Base-by-base conservation (phyloP, 2,888 invertebrate species). In the Sinopyrophorus schimmeli region DNA sequence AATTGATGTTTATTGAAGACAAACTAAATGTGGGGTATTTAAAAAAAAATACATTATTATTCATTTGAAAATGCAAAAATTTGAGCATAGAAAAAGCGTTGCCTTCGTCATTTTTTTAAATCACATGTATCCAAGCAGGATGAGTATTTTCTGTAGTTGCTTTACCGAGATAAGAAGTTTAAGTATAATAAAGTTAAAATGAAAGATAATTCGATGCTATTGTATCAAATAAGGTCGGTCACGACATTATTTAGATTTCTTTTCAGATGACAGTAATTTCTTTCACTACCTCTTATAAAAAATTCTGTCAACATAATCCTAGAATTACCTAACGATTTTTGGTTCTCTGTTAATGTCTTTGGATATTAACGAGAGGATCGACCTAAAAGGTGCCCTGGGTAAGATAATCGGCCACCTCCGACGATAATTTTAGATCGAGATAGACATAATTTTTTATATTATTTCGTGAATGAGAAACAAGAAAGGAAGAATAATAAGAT, bases 381-480 rank as follows among this genome's bases (percentile, higher is more conserved):
- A 41, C 28, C 21, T 18, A 17, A 16, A 31, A n/a, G 24, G 30
- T 15, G 24, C 32, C 31, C 31, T 30, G 20, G 27, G 41, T 31
- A 31, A 30, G 41, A 23, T 11, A 16, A 27, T 10, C 27, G 43
- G 35, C 43, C 43, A 43, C 43, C 41, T 34, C 18, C 17, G 20
- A 28, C 26, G 43, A 34, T 32, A 24, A 34, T 27, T 24, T 10
- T 14, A 5, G 7, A 14, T 14, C 12, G 20, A 43, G 24, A 31
- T 16, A 23, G 34, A 34, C 27, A 20, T 35, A 43, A 34, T 43
- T 43, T 20, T 9, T 34, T 34, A 43, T 42, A 32, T 12, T n/a
- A n/a, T n/a, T 42, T 10, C 10, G 9, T 14, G 27, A 35, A 16
- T 21, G 32, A 43, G 43, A 43, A n/a, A 24, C 9, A 31, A 41